Conservation (phyloP, 2,888 invertebrate genomes). For the Xanthorhoe designata region DNA sequence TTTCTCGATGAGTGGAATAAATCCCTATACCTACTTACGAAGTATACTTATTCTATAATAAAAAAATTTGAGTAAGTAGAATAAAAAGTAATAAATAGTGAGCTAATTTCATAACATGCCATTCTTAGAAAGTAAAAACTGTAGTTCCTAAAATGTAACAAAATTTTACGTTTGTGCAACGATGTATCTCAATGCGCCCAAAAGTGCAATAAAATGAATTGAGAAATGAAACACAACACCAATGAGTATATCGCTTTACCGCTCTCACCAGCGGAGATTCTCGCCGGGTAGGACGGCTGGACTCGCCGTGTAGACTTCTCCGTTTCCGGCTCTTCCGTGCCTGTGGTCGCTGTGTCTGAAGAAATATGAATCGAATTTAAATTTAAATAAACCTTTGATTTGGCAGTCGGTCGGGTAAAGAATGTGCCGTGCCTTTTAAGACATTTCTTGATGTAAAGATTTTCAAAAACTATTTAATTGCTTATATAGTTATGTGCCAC, state of each 20-base stretch:
- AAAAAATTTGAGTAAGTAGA: background rate
- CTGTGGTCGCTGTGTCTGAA: conserved; percentile 56
- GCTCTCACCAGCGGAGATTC: conserved; percentile 81
- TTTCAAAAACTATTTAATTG: too few species aligned
- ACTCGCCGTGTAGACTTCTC: conserved; percentile 51
- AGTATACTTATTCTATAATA: too few species aligned
- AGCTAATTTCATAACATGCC: background rate
- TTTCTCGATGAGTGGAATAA: too few species aligned
- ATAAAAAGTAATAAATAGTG: background rate
- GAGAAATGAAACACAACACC: conserved; percentile 33
- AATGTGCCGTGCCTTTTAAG: too few species aligned
- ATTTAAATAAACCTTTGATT: too few species aligned
- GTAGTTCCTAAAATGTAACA: background rate
- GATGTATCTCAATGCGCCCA: too few species aligned
- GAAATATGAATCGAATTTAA: conserved; percentile 27
- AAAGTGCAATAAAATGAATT: background rate
- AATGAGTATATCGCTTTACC: conserved; percentile 60
- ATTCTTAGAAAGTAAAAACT: background rate
- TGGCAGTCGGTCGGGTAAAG: too few species aligned
- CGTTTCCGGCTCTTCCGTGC: conserved; percentile 54
- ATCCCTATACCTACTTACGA: too few species aligned
- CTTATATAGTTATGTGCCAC: too few species aligned
- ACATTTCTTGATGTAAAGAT: too few species aligned
- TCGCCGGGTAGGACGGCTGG: conserved; percentile 59
- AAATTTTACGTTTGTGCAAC: too few species aligned